phyloP scores from a whole-genome alignment of 2,888 invertebrate genomes.

The Cyaniris semiargus region DNA sequence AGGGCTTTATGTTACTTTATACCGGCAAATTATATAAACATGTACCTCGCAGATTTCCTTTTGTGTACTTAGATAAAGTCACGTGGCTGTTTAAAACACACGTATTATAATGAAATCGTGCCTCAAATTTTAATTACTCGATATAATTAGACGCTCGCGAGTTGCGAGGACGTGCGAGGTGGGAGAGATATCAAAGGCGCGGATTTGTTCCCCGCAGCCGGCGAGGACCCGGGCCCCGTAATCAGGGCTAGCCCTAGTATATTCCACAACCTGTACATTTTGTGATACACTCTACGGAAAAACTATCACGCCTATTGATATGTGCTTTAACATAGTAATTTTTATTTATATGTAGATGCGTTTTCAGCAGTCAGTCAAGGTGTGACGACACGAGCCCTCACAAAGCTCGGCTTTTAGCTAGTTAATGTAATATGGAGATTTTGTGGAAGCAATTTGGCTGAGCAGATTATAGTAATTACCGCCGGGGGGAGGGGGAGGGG shows the following conservation, averaged over 20 bases:
- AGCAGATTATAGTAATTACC: constrained; percentile 24
- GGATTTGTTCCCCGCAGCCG: not conserved
- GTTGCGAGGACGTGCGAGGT: not conserved
- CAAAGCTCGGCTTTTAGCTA: too few relatives aligned
- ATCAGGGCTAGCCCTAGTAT: too few relatives aligned
- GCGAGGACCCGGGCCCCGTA: not conserved
- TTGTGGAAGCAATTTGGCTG: constrained; percentile 6
- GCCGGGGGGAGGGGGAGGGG: not conserved
- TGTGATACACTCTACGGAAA: too few relatives aligned
- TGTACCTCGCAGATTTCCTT: not conserved
- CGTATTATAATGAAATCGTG: constrained; percentile 1
- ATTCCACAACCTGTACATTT: too few relatives aligned
- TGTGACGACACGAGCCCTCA: too few relatives aligned
- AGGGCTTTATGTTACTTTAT: too few relatives aligned
- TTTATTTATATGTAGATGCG: too few relatives aligned
- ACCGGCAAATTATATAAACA: not conserved
- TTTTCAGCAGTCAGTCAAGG: too few relatives aligned
- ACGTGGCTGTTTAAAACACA: not conserved
- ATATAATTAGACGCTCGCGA: not conserved
- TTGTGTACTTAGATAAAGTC: not conserved
- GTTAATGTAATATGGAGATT: constrained; percentile 17
- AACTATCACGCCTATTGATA: too few relatives aligned
- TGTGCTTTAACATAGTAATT: too few relatives aligned
- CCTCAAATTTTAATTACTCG: not conserved
- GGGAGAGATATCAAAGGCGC: not conserved